Conservation (phyloP, 2,797 vertebrate genomes). For the Alosa sapidissima region DNA sequence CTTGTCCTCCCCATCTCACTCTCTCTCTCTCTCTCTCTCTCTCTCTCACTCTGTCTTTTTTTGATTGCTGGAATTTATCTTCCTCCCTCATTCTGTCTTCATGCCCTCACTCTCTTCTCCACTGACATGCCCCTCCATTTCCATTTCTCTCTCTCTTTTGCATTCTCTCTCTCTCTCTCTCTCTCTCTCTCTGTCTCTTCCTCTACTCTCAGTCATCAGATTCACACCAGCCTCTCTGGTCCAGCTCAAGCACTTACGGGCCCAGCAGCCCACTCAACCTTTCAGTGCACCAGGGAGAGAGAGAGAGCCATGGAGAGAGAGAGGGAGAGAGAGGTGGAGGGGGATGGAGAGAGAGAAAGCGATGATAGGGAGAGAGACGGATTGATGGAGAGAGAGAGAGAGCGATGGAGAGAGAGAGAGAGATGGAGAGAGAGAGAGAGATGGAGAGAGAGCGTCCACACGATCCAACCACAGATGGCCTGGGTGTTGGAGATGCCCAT, state of each 20-base stretch:
- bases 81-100: not conserved
- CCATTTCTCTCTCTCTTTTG: not conserved
- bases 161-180: constrained; percentile 47
- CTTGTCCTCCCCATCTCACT: not conserved
- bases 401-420: not conserved
- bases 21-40: not conserved
- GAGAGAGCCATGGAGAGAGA: not conserved
- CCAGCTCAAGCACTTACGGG: not conserved
- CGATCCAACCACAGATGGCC: constrained; percentile 9
- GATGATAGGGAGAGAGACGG: not conserved
- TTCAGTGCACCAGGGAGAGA: constrained; percentile 1
- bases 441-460: not conserved
- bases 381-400: not conserved
- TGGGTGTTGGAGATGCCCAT: constrained; percentile 2
- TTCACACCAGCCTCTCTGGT: not conserved
- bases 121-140: not conserved
- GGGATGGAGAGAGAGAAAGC: not conserved
- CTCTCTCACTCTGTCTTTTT: not conserved
- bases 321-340: not conserved
- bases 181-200: constrained; percentile 43
- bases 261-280: constrained; percentile 13
- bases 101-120: not conserved
- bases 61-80: not conserved
- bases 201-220: not conserved
- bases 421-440: not conserved